Conservation (phyloP, 1,140 invertebrate genomes). For the Mizuhopecten yessoensis region DNA sequence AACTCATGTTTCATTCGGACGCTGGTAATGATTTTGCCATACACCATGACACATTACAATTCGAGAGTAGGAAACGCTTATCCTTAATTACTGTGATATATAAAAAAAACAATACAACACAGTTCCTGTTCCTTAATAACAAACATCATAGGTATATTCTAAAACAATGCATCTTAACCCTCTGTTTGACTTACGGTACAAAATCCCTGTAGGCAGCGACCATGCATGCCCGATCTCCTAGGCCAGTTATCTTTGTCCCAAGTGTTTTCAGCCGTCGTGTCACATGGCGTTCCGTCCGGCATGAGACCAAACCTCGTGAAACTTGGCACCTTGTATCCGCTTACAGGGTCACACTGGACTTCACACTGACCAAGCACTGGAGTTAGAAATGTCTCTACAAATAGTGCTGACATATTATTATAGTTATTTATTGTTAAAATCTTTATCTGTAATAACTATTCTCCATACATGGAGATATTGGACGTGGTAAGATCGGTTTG, state of each 20-base stretch:
- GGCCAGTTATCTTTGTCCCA: conserved; percentile 48
- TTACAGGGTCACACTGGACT: conserved; percentile 40
- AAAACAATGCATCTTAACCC: neutral
- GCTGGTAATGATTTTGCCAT: too few species aligned
- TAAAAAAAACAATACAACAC: neutral
- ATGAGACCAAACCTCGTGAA: conserved; percentile 54
- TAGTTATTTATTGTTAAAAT: too few species aligned
- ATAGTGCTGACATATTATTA: too few species aligned
- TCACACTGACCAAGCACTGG: conserved; percentile 49
- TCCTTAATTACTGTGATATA: too few species aligned
- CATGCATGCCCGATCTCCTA: conserved; percentile 22
- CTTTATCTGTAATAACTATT: too few species aligned
- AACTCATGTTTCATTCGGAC: too few species aligned
- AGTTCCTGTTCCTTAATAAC: neutral
- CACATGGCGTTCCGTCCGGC: conserved; percentile 49
- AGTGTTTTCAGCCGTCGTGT: neutral
- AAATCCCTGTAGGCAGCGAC: conserved; percentile 36
- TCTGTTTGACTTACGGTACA: conserved; percentile 28
- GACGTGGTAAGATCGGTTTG: too few species aligned
- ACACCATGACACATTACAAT: too few species aligned
- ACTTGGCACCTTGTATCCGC: conserved; percentile 11
- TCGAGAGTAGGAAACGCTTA: too few species aligned
- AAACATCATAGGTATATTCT: neutral
- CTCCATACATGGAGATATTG: too few species aligned
- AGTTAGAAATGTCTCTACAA: too few species aligned